Conservation (phyloP, 2,888 invertebrate species). For the Embidobia sp. region DNA sequence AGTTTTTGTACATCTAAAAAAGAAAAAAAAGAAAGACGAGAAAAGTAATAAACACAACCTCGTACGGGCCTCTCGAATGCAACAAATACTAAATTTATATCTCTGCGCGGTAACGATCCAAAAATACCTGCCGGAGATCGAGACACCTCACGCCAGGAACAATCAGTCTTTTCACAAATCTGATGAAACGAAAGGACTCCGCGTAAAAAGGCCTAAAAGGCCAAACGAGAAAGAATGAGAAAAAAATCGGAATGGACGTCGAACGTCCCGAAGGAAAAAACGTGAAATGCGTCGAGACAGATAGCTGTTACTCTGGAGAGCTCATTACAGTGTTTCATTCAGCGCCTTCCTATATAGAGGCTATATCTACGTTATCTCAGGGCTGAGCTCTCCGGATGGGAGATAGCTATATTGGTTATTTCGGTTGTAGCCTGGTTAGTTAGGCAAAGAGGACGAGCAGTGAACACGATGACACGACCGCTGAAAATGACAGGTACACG, state of each 20-base stretch:
- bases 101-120: too few species aligned
- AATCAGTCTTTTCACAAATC: conserved; percentile 60
- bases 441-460: conserved; percentile 68
- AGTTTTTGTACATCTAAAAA: too few species aligned
- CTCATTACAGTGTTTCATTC: conserved; percentile 65
- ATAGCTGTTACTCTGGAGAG: conserved; percentile 57
- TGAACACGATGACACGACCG: conserved; percentile 76
- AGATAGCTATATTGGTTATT: conserved; percentile 71
- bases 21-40: too few species aligned
- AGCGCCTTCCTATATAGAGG: conserved; percentile 53
- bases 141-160: conserved; percentile 12
- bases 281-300: conserved; percentile 54
- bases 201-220: conserved; percentile 19
- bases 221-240: conserved; percentile 11
- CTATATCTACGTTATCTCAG: conserved; percentile 71
- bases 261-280: conserved; percentile 38
- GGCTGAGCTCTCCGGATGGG: conserved; percentile 63
- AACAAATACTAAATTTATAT: too few species aligned
- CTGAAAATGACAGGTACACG: conserved; percentile 81
- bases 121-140: conserved; percentile 5
- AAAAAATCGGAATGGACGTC: conserved; percentile 41
- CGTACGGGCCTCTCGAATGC: too few species aligned
- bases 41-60: too few species aligned
- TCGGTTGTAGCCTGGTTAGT: conserved; percentile 74
- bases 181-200: conserved; percentile 34